phyloP scores from a whole-genome alignment of 1,140 invertebrate species.

The Akabosia matsudoensis region DNA sequence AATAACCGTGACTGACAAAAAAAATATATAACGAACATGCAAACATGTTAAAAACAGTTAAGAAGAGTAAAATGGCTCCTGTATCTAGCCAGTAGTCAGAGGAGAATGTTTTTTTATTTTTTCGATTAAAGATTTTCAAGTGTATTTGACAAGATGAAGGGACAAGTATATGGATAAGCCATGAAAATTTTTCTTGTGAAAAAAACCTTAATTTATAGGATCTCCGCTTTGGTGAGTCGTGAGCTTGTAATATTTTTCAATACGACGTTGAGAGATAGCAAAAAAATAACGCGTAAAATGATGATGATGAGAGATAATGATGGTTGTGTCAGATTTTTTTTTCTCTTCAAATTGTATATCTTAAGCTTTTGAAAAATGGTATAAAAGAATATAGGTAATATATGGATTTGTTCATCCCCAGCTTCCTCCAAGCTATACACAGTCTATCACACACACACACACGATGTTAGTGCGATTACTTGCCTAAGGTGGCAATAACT shows the following conservation, averaged over 20 bases:
- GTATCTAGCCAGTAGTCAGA: too few species aligned
- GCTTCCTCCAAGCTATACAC: too few species aligned
- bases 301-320: slow-evolving; percentile 10
- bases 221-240: background rate
- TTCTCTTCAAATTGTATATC: too few species aligned
- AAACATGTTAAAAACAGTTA: background rate
- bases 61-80: background rate
- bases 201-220: too few species aligned
- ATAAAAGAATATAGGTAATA: background rate
- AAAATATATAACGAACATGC: background rate
- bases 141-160: too few species aligned
- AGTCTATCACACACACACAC: too few species aligned
- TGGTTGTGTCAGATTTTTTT: slow-evolving; percentile 8
- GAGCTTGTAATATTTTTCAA: background rate
- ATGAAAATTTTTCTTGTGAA: too few species aligned
- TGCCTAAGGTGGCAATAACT: background rate
- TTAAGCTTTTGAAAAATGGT: too few species aligned
- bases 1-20: slow-evolving; percentile 12
- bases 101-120: too few species aligned
- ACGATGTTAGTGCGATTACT: background rate
- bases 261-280: background rate
- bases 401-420: background rate
- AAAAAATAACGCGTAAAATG: background rate
- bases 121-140: too few species aligned
- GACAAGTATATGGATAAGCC: too few species aligned